phyloP scores from a whole-genome alignment of 2,113 vertebrate genomes.

The Turdus rufiventris region DNA sequence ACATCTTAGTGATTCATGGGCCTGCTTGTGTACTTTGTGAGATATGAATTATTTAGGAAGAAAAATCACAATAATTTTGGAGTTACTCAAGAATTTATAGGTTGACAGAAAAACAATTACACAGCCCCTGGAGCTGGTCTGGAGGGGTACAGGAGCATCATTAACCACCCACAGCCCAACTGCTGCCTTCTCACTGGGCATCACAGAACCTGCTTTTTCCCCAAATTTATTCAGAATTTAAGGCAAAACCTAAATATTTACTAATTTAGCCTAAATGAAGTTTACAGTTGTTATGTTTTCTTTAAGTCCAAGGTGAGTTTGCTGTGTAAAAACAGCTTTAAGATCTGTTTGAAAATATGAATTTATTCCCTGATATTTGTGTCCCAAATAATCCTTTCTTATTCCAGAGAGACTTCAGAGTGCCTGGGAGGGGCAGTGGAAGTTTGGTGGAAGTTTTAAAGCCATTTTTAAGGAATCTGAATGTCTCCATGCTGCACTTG shows the following conservation, averaged over 20 bases:
- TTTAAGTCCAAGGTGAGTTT: not conserved
- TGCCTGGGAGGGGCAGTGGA: not conserved
- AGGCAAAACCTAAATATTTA: conserved; percentile 2
- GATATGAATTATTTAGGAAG: conserved; percentile 87
- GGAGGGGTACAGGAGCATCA: conserved; percentile 48
- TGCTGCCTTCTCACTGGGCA: not conserved
- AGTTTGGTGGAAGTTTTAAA: not conserved
- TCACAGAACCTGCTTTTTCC: not conserved
- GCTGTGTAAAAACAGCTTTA: not conserved
- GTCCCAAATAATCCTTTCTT: not conserved
- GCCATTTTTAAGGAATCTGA: not conserved
- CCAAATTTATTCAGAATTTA: not conserved
- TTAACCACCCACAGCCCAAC: conserved; percentile 24
- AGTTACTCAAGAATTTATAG: conserved; percentile 88
- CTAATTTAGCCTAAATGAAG: not conserved
- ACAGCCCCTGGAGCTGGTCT: conserved; percentile 79
- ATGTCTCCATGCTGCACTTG: not conserved
- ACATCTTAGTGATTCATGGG: conserved; percentile 72
- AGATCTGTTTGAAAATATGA: not conserved
- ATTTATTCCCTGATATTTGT: not conserved
- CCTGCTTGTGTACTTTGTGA: conserved; percentile 68
- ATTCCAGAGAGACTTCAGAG: not conserved
- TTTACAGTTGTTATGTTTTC: not conserved
- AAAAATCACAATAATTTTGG: conserved; percentile 84
- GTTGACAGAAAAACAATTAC: conserved; percentile 91